Percentiles rank a stretch among this genome's conserved stretches.
Evolutionary conservation across 2,888 invertebrate species (phyloP).

Genomic region (Drosophila kokeensis): DNA sequence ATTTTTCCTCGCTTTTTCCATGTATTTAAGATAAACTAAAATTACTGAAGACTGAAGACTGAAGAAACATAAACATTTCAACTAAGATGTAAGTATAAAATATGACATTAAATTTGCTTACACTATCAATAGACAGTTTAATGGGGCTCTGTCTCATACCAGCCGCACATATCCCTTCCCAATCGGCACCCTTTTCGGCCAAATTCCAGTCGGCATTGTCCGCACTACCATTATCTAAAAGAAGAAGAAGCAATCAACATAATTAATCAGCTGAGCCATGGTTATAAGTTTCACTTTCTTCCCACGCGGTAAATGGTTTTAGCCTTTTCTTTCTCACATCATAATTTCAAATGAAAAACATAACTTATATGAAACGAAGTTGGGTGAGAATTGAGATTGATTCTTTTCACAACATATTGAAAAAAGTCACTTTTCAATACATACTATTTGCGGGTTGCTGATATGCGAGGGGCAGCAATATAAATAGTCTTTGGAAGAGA

Average conservation of each 20-base stretch:
- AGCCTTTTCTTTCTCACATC: neutral
- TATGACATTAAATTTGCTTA: constrained; percentile 41
- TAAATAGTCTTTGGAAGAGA: constrained; percentile 59
- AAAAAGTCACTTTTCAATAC: neutral
- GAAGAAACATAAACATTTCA: neutral
- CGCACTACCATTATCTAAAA: constrained; percentile 13
- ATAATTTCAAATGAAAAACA: neutral
- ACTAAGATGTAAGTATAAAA: neutral
- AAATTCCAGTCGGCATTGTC: constrained; percentile 52
- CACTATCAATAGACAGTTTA: constrained; percentile 61
- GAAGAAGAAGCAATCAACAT: constrained; percentile 7
- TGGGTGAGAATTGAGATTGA: neutral
- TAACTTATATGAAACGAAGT: neutral
- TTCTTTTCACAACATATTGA: neutral
- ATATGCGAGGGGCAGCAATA: constrained; percentile 66
- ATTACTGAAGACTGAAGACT: neutral
- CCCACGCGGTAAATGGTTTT: neutral
- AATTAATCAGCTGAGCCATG: neutral
- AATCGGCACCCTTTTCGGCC: constrained; percentile 49
- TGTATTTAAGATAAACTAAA: neutral
- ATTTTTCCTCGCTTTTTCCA: neutral
- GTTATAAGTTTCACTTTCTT: constrained; percentile 30
- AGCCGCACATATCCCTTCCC: constrained; percentile 56
- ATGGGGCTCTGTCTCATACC: constrained; percentile 68
- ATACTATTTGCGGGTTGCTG: constrained; percentile 52